Percentiles rank a stretch among this genome's conserved stretches.
These are phyloP conservation scores for Sylvilagus bachmani DNA, from an alignment of 2,113 vertebrate species.

Conservation along the genomic window DNA sequence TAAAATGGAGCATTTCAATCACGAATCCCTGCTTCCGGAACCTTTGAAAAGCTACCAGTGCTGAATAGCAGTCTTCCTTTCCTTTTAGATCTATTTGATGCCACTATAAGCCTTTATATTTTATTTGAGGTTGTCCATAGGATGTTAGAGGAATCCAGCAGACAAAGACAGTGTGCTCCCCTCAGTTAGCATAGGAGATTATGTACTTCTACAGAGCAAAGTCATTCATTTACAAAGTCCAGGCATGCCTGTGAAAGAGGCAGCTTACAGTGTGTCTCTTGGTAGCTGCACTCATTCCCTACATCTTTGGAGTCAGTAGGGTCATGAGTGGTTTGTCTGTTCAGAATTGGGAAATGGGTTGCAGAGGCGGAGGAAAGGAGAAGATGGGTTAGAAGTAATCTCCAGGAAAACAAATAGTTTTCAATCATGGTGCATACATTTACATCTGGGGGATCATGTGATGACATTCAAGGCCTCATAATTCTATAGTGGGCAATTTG, in stretches of 20 bases:
- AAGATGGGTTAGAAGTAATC: background rate
- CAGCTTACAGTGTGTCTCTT: background rate
- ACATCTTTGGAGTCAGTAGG: background rate
- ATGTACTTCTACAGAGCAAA: background rate
- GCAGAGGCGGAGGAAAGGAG: background rate
- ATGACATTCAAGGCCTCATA: background rate
- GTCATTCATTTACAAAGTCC: background rate
- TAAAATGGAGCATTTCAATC: background rate
- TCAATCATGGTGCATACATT: background rate
- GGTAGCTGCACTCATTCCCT: background rate
- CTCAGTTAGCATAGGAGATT: background rate
- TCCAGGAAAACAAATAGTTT: background rate
- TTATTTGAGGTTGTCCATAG: background rate
- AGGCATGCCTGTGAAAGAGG: background rate
- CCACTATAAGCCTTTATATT: background rate
- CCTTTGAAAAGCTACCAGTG: background rate
- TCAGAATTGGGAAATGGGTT: background rate
- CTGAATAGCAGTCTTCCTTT: background rate
- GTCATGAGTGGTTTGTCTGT: background rate
- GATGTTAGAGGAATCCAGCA: background rate
- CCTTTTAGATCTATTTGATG: background rate
- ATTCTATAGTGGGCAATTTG: background rate
- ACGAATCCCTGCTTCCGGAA: background rate
- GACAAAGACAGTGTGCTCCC: background rate
- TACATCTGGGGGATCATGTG: background rate